phyloP scores from a whole-genome alignment of 37 sponge, comb jelly and placozoan species.

The Corticium candelabrum region DNA sequence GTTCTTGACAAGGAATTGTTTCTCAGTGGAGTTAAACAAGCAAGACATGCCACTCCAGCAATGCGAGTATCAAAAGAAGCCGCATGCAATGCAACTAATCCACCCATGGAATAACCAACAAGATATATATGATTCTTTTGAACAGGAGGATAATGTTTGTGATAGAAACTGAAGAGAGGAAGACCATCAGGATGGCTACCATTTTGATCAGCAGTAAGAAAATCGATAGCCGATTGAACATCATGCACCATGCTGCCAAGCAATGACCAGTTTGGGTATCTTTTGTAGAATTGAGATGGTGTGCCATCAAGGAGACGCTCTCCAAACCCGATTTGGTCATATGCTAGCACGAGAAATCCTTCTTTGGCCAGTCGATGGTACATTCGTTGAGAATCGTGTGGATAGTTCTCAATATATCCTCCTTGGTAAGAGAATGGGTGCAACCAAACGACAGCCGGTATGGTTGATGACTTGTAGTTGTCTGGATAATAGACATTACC shows the following conservation, averaged over 20 bases:
- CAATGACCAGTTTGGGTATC: constrained; percentile 9
- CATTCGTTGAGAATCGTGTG: not conserved
- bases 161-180: not conserved
- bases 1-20: not conserved
- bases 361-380: not conserved
- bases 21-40: not conserved
- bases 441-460: constrained; percentile 8
- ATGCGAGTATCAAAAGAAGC: not conserved
- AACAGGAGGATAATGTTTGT: not conserved
- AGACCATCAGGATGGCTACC: not conserved
- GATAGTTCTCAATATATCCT: constrained; percentile 6
- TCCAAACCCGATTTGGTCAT: constrained; percentile 9
- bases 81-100: not conserved
- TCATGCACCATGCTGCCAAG: constrained; percentile 7
- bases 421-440: constrained; percentile 2
- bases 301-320: not conserved
- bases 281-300: not conserved
- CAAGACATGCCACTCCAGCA: not conserved
- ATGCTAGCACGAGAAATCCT: not conserved
- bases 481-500: constrained; percentile 1
- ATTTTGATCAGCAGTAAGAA: not conserved
- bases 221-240: not conserved
- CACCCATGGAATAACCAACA: constrained; percentile 7
- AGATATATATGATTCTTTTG: not conserved
- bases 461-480: not conserved